A percentile compares a stretch with the other conserved stretches of the same genome.
Conservation (phyloP, 2,113 vertebrate species). For the Pseudonaja textilis region DNA sequence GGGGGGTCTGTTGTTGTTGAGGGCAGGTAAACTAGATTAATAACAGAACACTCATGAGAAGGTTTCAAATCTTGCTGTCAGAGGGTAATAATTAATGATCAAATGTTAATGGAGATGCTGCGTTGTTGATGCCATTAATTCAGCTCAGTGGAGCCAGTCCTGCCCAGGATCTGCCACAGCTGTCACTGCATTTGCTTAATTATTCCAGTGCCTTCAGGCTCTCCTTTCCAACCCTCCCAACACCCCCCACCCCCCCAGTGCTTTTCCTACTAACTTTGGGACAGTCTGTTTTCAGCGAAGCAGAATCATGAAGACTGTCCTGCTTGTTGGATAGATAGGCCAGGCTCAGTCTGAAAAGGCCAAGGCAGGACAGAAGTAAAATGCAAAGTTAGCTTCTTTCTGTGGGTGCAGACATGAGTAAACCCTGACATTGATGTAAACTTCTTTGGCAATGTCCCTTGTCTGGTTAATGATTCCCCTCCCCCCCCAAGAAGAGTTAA, state of each 20-base stretch:
- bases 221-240: slow-evolving; percentile 26
- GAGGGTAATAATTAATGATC: slow-evolving; percentile 88
- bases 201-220: slow-evolving; percentile 83
- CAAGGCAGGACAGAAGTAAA: slow-evolving; percentile 50
- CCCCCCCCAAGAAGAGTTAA: background rate
- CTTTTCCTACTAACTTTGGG: slow-evolving; percentile 68
- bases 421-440: background rate
- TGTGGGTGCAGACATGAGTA: background rate
- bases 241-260: slow-evolving; percentile 19
- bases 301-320: slow-evolving; percentile 70
- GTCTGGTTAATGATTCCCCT: background rate
- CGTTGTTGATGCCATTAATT: slow-evolving; percentile 90
- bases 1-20: slow-evolving; percentile 23
- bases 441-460: background rate
- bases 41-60: slow-evolving; percentile 71
- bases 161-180: slow-evolving; percentile 86
- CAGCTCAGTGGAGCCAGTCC: slow-evolving; percentile 89
- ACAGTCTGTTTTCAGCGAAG: slow-evolving; percentile 75
- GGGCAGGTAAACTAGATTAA: slow-evolving; percentile 76
- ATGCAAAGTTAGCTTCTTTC: slow-evolving; percentile 22
- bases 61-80: slow-evolving; percentile 79
- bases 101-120: slow-evolving; percentile 83
- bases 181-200: slow-evolving; percentile 90
- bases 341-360: slow-evolving; percentile 52
- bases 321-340: slow-evolving; percentile 57